phyloP scores from a whole-genome alignment of 1,140 invertebrate genomes.

The Pseudomyrmex cubaensis region DNA sequence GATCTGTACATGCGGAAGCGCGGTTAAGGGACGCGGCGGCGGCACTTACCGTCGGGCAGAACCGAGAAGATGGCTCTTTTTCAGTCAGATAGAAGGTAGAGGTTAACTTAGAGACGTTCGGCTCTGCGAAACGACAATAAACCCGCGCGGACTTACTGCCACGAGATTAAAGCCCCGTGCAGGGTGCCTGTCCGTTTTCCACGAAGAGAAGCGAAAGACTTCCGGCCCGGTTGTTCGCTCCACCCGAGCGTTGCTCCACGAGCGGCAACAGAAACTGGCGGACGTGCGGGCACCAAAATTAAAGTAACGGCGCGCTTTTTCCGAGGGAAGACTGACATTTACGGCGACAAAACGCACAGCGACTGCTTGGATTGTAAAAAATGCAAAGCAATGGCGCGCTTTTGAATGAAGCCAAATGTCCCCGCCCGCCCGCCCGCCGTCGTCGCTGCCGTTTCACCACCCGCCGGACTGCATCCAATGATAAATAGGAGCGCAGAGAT shows the following conservation, averaged over 20 bases:
- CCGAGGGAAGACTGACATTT: conserved; percentile 22
- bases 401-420: conserved; percentile 39
- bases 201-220: background rate
- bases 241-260: no score
- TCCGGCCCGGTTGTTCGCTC: background rate
- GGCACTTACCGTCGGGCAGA: background rate
- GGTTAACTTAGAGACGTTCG: conserved; percentile 60
- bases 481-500: conserved; percentile 32
- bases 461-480: conserved; percentile 19
- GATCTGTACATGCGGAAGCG: conserved; percentile 24
- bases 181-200: conserved; percentile 16
- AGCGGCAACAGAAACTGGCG: no score
- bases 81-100: conserved; percentile 34
- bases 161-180: conserved; percentile 59
- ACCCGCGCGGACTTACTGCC: conserved; percentile 41
- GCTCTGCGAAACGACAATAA: conserved; percentile 55
- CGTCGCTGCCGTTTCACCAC: background rate
- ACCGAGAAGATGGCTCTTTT: conserved; percentile 41
- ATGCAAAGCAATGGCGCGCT: conserved; percentile 28
- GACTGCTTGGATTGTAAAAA: conserved; percentile 61
- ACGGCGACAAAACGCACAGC: conserved; percentile 11
- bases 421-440: background rate
- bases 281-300: conserved; percentile 40
- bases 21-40: conserved; percentile 19
- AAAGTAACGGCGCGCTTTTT: conserved; percentile 60